Evolutionary conservation across 2,113 vertebrate species (phyloP), one percentile per base, ranked within the genome.

Genomic region (Nothobranchius kuhntae): DNA sequence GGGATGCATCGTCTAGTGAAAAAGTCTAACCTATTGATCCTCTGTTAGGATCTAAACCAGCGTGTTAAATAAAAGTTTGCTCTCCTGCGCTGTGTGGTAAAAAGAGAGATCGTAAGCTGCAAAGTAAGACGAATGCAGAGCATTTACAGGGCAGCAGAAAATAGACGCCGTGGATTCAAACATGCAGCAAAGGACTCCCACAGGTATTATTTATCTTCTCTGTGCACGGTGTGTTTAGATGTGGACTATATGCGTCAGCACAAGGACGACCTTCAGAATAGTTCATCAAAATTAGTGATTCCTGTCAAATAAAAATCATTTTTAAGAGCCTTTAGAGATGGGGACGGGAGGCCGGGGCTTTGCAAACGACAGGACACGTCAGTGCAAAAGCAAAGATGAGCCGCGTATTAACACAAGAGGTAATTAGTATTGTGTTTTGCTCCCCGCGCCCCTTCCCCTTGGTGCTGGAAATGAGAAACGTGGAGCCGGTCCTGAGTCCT

Each of bases 251-350:
- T 74, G 9, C 13, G 70, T 77, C 52, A 52, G 81, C 70, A 75
- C 73, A 47, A 51, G 58, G 80, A 84, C 73, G 95, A 97, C 96
- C 95, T 97, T 98, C 95, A 97, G 91, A 94, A 95, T 96, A 96
- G 94, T 97, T 98, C 93, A 95, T 97, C 95, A 96, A 96, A 97
- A 96, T 98, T 97, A 96, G 96, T 95, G 93, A 95, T 95, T 95
- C 95, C 93, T 92, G 94, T 94, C 95, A 95, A 95, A 95, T 40
- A 40, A 40, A 40, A 40, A 8, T 40, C 4, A 40, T 30, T 30
- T 30, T 30, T 7, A 95, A 94, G 92, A 93, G 94, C 95, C 95
- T 94, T 95, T 92, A 92, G 93, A 95, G 95, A 97, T 98, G 94
- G 94, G 78, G 94, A 94, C 89, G 92, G 93, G 94, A 94, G 94